These are phyloP conservation scores for Temnopleurus reevesii DNA, from an alignment of 53 echinoderm and acorn worm species.

Conservation along the genomic window DNA sequence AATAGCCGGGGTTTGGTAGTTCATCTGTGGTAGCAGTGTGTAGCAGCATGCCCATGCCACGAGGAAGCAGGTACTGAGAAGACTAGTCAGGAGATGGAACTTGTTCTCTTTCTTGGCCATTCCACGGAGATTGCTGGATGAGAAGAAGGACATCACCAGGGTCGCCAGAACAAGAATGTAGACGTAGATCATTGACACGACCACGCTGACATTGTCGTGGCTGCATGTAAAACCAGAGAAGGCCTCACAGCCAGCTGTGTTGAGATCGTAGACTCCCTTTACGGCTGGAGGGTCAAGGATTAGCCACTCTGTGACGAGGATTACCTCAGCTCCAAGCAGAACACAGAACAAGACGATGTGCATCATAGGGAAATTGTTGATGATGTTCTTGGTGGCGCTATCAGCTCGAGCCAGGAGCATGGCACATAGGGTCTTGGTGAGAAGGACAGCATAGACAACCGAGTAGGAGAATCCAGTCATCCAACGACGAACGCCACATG, in stretches of 20 bases:
- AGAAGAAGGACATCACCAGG: constrained; percentile 58
- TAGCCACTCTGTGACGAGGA: constrained; percentile 75
- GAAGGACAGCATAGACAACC: constrained; percentile 69
- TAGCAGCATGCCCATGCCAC: constrained; percentile 73
- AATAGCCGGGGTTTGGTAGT: constrained; percentile 63
- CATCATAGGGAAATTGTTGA: not conserved
- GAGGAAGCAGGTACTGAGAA: constrained; percentile 67
- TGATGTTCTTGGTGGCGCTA: constrained; percentile 28
- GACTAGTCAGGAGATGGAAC: constrained; percentile 56
- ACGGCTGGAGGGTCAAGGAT: constrained; percentile 62
- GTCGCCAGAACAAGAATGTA: constrained; percentile 66
- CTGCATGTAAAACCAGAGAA: constrained; percentile 11
- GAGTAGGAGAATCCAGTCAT: constrained; percentile 71
- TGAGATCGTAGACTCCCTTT: not conserved
- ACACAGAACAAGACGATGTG: constrained; percentile 71
- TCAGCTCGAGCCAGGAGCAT: constrained; percentile 56
- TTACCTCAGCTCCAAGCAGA: constrained; percentile 62
- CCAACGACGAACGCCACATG: constrained; percentile 75
- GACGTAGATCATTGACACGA: constrained; percentile 71
- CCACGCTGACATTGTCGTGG: constrained; percentile 51
- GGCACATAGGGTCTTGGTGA: constrained; percentile 66
- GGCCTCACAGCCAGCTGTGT: not conserved
- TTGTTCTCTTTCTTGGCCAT: constrained; percentile 58
- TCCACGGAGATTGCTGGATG: constrained; percentile 13
- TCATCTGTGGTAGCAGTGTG: constrained; percentile 43